These are phyloP conservation scores for Aythya baeri DNA, from an alignment of 2,113 vertebrate genomes.

Conservation along the genomic window DNA sequence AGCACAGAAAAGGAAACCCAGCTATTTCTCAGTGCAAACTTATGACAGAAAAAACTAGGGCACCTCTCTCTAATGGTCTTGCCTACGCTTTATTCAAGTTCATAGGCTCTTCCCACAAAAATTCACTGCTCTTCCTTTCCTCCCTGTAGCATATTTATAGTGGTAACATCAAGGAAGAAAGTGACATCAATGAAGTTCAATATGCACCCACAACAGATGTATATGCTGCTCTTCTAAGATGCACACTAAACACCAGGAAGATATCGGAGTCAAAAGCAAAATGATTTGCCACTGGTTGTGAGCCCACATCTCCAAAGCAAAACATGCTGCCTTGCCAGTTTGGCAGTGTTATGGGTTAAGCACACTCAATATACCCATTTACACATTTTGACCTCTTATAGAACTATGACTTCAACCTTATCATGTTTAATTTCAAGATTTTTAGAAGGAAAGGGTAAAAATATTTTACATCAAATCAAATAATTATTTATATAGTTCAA, in stretches of 20 bases:
- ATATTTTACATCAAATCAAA: background rate
- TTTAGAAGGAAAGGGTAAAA: background rate
- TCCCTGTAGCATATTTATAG: background rate
- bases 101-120: background rate
- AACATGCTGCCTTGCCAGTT: background rate
- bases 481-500: background rate
- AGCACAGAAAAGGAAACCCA: background rate
- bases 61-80: background rate
- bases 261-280: background rate
- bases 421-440: background rate
- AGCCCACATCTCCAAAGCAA: background rate
- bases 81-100: background rate
- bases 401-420: background rate
- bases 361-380: background rate
- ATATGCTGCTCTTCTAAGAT: background rate
- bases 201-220: background rate
- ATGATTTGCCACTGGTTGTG: background rate
- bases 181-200: background rate
- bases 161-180: background rate
- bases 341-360: background rate
- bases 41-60: conserved; percentile 23
- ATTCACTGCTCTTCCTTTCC: background rate
- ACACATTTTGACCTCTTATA: background rate
- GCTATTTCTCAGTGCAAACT: background rate
- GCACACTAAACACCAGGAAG: background rate